Base-by-base conservation (phyloP, 2,113 vertebrate species). In the Rhabdornis inornatus region DNA sequence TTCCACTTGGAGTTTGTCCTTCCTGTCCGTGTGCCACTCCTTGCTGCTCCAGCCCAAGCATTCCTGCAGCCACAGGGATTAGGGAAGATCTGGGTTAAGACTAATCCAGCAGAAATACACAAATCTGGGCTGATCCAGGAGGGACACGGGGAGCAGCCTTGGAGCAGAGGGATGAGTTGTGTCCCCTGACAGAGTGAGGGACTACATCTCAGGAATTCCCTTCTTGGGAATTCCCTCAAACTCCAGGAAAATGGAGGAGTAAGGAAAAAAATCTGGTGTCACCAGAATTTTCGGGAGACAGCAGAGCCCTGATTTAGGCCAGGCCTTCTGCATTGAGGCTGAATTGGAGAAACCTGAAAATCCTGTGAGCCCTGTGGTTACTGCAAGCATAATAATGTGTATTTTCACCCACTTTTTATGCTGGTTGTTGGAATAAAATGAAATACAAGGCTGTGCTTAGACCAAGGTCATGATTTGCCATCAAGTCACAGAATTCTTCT, bases 71-170 rank as follows among this genome's bases (percentile, higher is more conserved):
- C 71, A 0, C 18, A 3, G 86, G 57, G 95, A 96, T 97, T 95
- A 96, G 83, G 86, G 79, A 7, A 24, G 50, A 96, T 89, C 88
- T 93, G 74, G 94, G 94, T 93, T 96, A 95, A 94, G 52, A 18
- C 94, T 97, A 96, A 97, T 96, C 96, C 92, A 37, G 60, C 78
- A 88, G 79, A 74, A 93, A 87, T 4, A 17, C 92, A 21, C 95
- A 94, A 83, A 96, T 90, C 91, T 83, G 21, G 60, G 40, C 92
- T 93, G 45, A 47, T 33, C 76, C 78, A 6, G 1, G 31, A 16
- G 53, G 23, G 33, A 40, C 74, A 59, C n/a, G n/a, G n/a, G n/a
- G n/a, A n/a, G n/a, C 68, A 45, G 81, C 88, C 35, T 13, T 33
- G 1, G 65, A 76, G 68, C 53, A 33, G 13, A 60, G 57, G 37